phyloP scores from a whole-genome alignment of 2,113 vertebrate species.

The Cebus imitator region DNA sequence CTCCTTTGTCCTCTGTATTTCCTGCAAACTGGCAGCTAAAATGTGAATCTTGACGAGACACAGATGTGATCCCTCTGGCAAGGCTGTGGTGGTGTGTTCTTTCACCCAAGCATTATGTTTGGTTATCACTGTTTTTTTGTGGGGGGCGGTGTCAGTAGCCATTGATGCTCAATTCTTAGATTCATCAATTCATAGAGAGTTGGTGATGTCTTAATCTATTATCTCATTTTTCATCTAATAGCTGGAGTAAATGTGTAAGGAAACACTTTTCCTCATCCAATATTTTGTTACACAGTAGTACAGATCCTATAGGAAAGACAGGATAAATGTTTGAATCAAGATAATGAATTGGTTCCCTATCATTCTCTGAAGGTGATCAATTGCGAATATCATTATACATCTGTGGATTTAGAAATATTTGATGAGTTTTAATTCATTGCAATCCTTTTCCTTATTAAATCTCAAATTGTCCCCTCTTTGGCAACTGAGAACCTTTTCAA shows the following conservation, averaged over 20 bases:
- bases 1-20: not conserved
- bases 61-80: not conserved
- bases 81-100: not conserved
- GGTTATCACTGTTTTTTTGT: not conserved
- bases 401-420: not conserved
- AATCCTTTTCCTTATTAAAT: not conserved
- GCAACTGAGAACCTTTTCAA: not conserved
- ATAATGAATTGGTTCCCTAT: not conserved
- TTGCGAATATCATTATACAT: not conserved
- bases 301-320: not conserved
- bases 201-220: not conserved
- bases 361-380: not conserved
- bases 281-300: not conserved
- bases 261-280: not conserved
- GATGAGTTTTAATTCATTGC: not conserved
- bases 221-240: not conserved
- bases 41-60: not conserved
- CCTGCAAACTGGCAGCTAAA: not conserved
- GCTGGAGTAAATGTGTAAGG: not conserved
- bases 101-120: not conserved
- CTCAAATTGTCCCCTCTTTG: not conserved
- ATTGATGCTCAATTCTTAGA: not conserved
- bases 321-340: not conserved
- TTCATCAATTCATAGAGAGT: not conserved
- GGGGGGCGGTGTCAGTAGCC: not conserved